These are phyloP conservation scores for Bambusicola thoracicus DNA, from an alignment of 2,113 vertebrate genomes.

Conservation along the genomic window DNA sequence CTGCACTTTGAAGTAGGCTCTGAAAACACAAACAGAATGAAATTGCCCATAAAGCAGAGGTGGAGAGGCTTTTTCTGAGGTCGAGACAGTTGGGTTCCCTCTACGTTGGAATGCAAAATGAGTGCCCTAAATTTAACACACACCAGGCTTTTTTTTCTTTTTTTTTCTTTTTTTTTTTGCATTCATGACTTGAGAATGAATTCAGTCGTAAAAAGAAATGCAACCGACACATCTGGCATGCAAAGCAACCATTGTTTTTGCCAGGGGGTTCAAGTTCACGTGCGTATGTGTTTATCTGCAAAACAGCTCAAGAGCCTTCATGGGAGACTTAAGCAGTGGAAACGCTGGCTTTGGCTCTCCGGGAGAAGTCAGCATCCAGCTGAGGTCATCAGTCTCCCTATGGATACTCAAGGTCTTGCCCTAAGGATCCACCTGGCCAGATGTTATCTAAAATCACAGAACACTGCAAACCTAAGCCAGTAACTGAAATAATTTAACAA, in stretches of 20 bases:
- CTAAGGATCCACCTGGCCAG: not conserved
- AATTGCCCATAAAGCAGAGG: conserved; percentile 50
- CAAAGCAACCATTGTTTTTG: conserved; percentile 64
- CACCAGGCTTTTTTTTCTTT: not conserved
- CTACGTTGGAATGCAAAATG: conserved; percentile 42
- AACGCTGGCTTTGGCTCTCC: not conserved
- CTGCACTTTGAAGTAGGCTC: conserved; percentile 53
- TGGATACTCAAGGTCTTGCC: not conserved
- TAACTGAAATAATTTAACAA: not conserved
- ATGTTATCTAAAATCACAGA: not conserved
- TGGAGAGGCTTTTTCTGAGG: conserved; percentile 31
- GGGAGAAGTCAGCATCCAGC: not conserved
- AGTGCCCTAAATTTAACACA: conserved; percentile 52
- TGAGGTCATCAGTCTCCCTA: not conserved
- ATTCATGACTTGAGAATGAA: conserved; percentile 41
- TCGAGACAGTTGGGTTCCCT: conserved; percentile 21
- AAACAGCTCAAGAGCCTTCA: not conserved
- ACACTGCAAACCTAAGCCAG: not conserved
- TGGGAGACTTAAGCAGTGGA: not conserved
- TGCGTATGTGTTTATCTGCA: conserved; percentile 30
- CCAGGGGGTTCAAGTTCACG: not conserved
- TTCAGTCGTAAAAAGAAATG: conserved; percentile 49
- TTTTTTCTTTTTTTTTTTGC: not conserved
- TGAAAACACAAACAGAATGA: conserved; percentile 52
- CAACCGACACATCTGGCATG: conserved; percentile 59